A percentile compares a stretch with the other conserved stretches of the same genome.
phyloP scores from a whole-genome alignment of 1,140 invertebrate species.

The Rhagoletis zephyria region DNA sequence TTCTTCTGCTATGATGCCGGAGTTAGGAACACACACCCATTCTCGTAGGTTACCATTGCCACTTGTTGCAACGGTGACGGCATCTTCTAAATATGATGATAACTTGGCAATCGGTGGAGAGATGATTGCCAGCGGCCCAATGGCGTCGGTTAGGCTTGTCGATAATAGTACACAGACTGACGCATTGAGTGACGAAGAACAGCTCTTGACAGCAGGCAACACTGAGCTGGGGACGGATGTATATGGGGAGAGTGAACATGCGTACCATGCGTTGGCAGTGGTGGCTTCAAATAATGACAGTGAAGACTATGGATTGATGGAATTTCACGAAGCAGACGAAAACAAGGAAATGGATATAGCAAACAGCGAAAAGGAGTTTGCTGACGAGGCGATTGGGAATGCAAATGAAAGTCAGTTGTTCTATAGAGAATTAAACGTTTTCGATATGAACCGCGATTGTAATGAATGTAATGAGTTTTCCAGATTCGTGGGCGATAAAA shows the following conservation, averaged over 20 bases:
- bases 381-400: neutral
- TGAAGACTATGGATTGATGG: neutral
- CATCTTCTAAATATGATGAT: neutral
- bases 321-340: neutral
- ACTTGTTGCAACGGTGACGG: neutral
- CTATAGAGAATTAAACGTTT: neutral
- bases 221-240: neutral
- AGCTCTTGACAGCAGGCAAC: neutral
- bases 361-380: neutral
- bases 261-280: neutral
- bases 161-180: constrained; percentile 63
- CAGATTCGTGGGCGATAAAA: neutral
- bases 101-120: neutral
- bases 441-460: neutral
- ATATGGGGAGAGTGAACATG: neutral
- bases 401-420: neutral
- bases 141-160: constrained; percentile 58
- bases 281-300: neutral
- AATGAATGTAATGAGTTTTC: neutral
- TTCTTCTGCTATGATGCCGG: too few relatives aligned
- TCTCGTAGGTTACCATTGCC: neutral
- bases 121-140: neutral
- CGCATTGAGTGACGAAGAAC: neutral
- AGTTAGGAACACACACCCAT: too few relatives aligned
- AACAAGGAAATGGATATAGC: neutral